Conservation (phyloP, 30 jellyfish, hydroid and myxozoan species). For the Pseudorhiza aurosa region DNA sequence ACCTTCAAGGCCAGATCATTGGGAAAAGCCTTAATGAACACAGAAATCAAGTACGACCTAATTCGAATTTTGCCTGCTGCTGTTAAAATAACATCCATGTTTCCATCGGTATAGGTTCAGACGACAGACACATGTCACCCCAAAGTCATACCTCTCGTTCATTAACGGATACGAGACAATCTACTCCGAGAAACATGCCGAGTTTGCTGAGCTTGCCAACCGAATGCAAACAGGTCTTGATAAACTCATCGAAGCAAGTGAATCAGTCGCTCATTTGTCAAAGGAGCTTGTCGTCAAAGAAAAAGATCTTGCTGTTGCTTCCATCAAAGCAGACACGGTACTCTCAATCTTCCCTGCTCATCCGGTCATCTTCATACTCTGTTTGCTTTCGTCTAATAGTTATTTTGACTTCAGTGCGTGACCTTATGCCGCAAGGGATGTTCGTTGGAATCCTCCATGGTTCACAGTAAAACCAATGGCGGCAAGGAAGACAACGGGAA, state of each 20-base stretch:
- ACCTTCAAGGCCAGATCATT: too few species aligned
- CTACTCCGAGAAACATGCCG: constrained; percentile 77
- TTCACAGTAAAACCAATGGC: too few species aligned
- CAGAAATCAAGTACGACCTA: too few species aligned
- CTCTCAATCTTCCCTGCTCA: not conserved
- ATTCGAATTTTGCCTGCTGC: too few species aligned
- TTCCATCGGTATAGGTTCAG: constrained; percentile 68
- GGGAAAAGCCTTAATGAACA: too few species aligned
- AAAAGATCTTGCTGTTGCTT: constrained; percentile 87
- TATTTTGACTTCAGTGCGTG: too few species aligned
- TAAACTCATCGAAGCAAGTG: constrained; percentile 96
- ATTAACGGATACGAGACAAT: constrained; percentile 90
- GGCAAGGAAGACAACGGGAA: too few species aligned
- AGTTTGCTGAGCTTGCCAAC: constrained; percentile 93
- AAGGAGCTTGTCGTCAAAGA: constrained; percentile 96
- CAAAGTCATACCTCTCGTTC: constrained; percentile 92
- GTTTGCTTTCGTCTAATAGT: not conserved
- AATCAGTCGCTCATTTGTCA: constrained; percentile 85
- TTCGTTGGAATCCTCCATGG: too few species aligned
- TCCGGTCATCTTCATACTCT: not conserved
- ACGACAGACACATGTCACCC: constrained; percentile 97
- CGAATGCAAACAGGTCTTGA: constrained; percentile 97
- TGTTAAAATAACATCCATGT: too few species aligned
- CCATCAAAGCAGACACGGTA: constrained; percentile 93
- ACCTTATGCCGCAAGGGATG: too few species aligned